Evolutionary conservation across 35 echinoderm and acorn worm genomes (phyloP), one percentile per base, ranked within the genome.

Genomic region (Holothuria glaberrima): DNA sequence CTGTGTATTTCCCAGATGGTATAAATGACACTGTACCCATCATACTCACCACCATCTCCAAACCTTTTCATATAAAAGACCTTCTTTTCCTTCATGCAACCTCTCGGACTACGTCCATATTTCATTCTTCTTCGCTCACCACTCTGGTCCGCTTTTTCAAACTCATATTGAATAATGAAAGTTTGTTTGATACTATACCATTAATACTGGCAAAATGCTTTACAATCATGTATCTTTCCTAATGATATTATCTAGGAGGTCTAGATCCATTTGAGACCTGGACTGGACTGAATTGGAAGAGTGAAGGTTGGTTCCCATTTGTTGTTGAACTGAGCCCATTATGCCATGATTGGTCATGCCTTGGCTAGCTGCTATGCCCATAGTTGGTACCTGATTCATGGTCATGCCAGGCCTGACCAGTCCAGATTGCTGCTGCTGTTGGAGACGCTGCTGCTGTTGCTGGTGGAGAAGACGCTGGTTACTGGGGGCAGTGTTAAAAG

Each of bases 201-300:
- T 54, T 54, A 54, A 54, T 54, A 54, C 50, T 54, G 50, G 9
- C 50, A 54, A 54, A 54, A 30, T 52, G 33, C 13, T 22, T 17
- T 9, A 60, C 27, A 62, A 63, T 84, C 59, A 84, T 14, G 80
- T 0, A 31, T 84, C 80, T 38, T 84, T 84, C 17, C 80, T 84
- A 12, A 84, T 84, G 80, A 84, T 84, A 52, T 84, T 84, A 30
- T 64, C 59, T 30, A 84, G 33, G 56, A 84, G 52, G 25, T 84
- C 80, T 17, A 84, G 31, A 38, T 84, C 80, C 0, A 84, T 61
- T 31, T 48, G 57, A 22, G 80, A 56, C 27, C 54, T 84, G 33
- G 80, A 84, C 80, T 84, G 80, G 56, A 84, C 56, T 20, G 80
- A 4, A 63, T 61, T 29, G 2, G 52, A 29, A 21, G 80, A 27